phyloP scores from a whole-genome alignment of 2,113 vertebrate genomes.

The Anolis carolinensis region DNA sequence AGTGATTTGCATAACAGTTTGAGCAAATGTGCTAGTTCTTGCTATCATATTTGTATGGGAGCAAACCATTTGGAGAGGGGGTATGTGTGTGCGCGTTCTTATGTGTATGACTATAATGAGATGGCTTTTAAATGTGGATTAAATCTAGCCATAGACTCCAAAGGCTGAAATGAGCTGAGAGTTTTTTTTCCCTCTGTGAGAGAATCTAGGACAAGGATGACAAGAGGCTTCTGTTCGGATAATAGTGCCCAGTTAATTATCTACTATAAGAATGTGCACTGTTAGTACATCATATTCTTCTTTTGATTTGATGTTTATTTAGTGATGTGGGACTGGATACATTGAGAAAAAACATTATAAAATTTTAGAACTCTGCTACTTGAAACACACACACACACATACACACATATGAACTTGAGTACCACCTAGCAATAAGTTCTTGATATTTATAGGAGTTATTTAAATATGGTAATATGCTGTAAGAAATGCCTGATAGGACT shows the following conservation, averaged over 20 bases:
- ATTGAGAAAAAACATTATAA: conserved; percentile 37
- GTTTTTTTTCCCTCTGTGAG: conserved; percentile 31
- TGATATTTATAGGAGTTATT: conserved; percentile 15
- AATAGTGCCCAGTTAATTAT: conserved; percentile 46
- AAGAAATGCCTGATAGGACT: conserved; percentile 39
- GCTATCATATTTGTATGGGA: background rate
- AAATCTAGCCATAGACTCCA: conserved; percentile 58
- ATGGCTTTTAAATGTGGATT: conserved; percentile 47
- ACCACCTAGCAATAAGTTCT: no score
- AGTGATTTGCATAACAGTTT: conserved; percentile 59
- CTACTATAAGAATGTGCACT: conserved; percentile 12
- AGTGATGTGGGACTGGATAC: conserved; percentile 51
- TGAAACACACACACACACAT: no score
- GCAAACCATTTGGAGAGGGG: conserved; percentile 26
- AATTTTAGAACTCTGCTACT: conserved; percentile 48
- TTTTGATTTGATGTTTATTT: conserved; percentile 47
- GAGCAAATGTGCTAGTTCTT: conserved; percentile 31
- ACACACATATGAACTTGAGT: conserved; percentile 21
- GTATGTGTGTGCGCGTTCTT: background rate
- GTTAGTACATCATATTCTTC: conserved; percentile 43
- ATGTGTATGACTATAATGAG: conserved; percentile 67
- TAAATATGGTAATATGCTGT: conserved; percentile 45
- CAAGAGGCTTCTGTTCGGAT: conserved; percentile 47
- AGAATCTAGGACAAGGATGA: conserved; percentile 41
- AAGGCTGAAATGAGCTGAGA: conserved; percentile 67